Conservation (phyloP, 1,140 invertebrate species). For the Leptopilina clavipes region DNA sequence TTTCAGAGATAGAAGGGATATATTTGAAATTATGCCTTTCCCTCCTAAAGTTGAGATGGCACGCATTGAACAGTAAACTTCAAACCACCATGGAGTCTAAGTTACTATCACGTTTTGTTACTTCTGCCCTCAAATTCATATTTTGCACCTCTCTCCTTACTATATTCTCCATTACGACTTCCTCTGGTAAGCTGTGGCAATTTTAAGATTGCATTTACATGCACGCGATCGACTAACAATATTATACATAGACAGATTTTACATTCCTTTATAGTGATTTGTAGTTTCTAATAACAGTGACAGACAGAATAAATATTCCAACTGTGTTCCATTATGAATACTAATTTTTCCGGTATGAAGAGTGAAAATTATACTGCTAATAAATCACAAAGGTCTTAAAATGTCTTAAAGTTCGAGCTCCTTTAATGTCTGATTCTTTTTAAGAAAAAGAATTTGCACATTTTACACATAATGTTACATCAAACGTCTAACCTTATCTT, state of each 20-base stretch:
- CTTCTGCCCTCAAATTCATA: background rate
- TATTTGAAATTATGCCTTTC: constrained; percentile 3
- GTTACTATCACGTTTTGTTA: background rate
- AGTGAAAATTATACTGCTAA: constrained; percentile 26
- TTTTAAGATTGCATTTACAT: constrained; percentile 28
- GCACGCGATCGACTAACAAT: constrained; percentile 9
- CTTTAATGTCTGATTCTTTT: background rate
- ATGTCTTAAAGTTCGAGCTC: background rate
- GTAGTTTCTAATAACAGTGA: constrained; percentile 32
- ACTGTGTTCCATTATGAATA: constrained; percentile 20
- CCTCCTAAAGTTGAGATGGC: background rate
- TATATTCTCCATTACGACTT: background rate
- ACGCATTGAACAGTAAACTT: constrained; percentile 26
- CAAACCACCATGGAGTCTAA: background rate
- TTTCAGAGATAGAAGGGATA: background rate
- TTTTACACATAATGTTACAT: background rate
- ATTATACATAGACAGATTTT: background rate
- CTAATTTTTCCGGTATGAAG: constrained; percentile 8
- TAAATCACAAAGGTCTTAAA: background rate
- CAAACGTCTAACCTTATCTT: too few species aligned
- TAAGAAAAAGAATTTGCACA: background rate
- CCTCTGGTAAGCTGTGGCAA: constrained; percentile 1
- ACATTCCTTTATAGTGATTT: constrained; percentile 6
- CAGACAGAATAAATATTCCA: constrained; percentile 12
- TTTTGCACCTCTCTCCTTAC: background rate